These are phyloP conservation scores for Stegodyphus dumicola DNA, from an alignment of 1,140 invertebrate species.

Conservation along the genomic window DNA sequence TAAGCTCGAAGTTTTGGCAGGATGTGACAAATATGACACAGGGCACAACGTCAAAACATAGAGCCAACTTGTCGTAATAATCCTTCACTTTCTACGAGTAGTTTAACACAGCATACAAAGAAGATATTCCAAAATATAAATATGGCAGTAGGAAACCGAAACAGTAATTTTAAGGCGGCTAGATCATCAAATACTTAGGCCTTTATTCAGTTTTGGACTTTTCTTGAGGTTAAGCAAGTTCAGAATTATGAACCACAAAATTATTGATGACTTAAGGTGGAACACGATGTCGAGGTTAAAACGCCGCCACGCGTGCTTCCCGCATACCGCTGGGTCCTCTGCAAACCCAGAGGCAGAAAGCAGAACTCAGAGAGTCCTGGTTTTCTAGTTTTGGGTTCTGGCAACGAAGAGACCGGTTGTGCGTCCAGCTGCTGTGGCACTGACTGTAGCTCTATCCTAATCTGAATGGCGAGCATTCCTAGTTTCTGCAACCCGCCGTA, in stretches of 20 bases:
- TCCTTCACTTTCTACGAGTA: background rate
- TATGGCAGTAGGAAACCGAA: conserved; percentile 9
- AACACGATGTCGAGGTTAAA: background rate
- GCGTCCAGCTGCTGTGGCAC: conserved; percentile 26
- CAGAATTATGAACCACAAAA: conserved; percentile 3
- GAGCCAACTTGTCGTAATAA: background rate
- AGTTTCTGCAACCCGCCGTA: conserved; percentile 26
- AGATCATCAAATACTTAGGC: background rate
- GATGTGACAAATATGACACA: background rate
- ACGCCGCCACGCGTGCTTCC: background rate
- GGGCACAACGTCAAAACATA: too few species aligned
- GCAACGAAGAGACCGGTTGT: conserved; percentile 17
- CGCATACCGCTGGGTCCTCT: conserved; percentile 17
- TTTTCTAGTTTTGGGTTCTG: conserved; percentile 50
- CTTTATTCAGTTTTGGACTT: background rate
- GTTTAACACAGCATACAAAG: conserved; percentile 4
- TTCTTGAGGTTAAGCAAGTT: conserved; percentile 5
- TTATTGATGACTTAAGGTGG: conserved; percentile 17
- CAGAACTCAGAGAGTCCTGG: conserved; percentile 26
- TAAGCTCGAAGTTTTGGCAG: conserved; percentile 8
- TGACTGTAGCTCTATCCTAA: conserved; percentile 16
- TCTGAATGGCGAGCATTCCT: conserved; percentile 27
- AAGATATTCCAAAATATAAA: conserved; percentile 17
- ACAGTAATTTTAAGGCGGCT: background rate
- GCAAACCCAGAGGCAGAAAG: conserved; percentile 31